Percentiles rank a stretch among this genome's conserved stretches.
Evolutionary conservation across 2,888 invertebrate species (phyloP).

Genomic region (Athalia rosae): DNA sequence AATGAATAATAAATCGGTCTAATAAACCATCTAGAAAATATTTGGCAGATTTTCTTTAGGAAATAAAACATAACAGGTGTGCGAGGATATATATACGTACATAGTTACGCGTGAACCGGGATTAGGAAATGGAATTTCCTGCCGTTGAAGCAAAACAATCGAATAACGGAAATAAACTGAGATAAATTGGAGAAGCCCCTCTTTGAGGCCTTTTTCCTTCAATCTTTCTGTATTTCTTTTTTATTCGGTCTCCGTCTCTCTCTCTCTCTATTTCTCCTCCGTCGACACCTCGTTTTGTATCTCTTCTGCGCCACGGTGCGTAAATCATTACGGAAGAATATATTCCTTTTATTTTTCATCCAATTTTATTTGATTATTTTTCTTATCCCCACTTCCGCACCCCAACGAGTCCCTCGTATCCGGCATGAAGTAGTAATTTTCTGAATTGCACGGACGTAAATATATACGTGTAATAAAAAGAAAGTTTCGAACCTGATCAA

Average conservation of each 20-base stretch:
- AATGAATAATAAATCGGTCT: constrained; percentile 27
- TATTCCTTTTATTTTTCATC: constrained; percentile 30
- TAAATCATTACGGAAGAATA: constrained; percentile 40
- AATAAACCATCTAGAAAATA: neutral
- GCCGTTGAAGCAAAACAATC: constrained; percentile 45
- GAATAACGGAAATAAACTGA: constrained; percentile 48
- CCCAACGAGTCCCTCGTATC: constrained; percentile 21
- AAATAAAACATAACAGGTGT: constrained; percentile 27
- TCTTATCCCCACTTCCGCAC: neutral
- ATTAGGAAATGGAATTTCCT: constrained; percentile 46
- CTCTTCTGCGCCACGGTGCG: constrained; percentile 38
- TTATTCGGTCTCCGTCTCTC: neutral
- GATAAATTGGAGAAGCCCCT: constrained; percentile 42
- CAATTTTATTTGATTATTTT: neutral
- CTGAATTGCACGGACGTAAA: constrained; percentile 14
- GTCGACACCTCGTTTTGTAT: constrained; percentile 27
- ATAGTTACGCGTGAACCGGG: constrained; percentile 30
- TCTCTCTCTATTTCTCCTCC: neutral
- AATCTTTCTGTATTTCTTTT: neutral
- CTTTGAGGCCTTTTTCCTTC: constrained; percentile 15
- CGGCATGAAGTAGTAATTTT: constrained; percentile 23
- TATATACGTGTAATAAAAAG: neutral
- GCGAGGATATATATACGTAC: neutral
- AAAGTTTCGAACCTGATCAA: neutral
- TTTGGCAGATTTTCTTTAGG: constrained; percentile 19